Evolutionary conservation across 2,113 vertebrate genomes (phyloP).

Genomic region (Lota lota): DNA sequence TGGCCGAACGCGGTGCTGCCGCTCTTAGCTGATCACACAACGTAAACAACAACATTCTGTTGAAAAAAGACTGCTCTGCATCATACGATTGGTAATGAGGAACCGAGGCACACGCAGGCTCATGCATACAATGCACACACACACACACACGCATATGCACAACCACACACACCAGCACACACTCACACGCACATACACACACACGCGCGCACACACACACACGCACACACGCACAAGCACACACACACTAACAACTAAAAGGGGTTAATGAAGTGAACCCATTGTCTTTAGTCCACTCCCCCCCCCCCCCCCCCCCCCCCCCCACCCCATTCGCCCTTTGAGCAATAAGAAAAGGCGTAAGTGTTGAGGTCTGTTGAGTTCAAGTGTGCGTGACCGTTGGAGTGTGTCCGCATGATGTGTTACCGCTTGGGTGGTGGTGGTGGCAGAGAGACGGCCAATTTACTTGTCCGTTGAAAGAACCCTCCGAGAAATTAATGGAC

Average conservation of each 20-base stretch:
- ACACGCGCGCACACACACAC: background rate
- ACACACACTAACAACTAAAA: slow-evolving; percentile 30
- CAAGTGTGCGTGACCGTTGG: background rate
- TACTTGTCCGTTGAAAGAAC: slow-evolving; percentile 10
- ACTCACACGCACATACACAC: slow-evolving; percentile 7
- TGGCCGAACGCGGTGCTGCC: slow-evolving; percentile 93
- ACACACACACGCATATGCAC: slow-evolving; percentile 14
- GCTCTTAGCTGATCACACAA: slow-evolving; percentile 76
- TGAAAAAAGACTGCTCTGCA: too few species aligned
- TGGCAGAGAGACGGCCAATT: slow-evolving; percentile 1
- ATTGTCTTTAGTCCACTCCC: slow-evolving; percentile 15
- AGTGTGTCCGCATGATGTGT: background rate
- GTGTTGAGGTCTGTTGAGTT: slow-evolving; percentile 5
- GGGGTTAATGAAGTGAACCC: slow-evolving; percentile 31
- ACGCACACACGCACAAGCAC: background rate
- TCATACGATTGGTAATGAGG: background rate
- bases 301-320: background rate
- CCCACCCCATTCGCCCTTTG: too few species aligned
- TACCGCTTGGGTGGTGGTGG: too few species aligned
- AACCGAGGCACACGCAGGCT: background rate
- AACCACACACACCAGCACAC: background rate
- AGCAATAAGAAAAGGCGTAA: slow-evolving; percentile 15
- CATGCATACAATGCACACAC: background rate
- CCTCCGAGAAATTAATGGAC: slow-evolving; percentile 12
- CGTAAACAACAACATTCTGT: background rate